A percentile compares a stretch with the other conserved stretches of the same genome.
Evolutionary conservation across 2,888 invertebrate species (phyloP).

Genomic region (Tortricodes alternella): DNA sequence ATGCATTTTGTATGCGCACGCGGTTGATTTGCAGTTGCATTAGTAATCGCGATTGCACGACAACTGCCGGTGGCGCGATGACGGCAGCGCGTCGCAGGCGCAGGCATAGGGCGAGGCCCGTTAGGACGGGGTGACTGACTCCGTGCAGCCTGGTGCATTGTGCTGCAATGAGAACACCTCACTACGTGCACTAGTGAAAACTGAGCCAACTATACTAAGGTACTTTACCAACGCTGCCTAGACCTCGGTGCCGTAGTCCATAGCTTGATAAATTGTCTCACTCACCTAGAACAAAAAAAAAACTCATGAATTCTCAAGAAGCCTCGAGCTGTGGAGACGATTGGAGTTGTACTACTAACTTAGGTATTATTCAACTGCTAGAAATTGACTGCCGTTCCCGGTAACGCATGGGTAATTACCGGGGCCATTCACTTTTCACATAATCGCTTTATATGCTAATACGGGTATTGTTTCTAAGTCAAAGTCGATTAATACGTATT

Average conservation of each 20-base stretch:
- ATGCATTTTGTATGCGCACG: slow-evolving; percentile 57
- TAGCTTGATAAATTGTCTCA: slow-evolving; percentile 28
- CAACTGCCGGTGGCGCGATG: slow-evolving; percentile 63
- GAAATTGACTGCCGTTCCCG: slow-evolving; percentile 30
- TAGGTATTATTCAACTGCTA: slow-evolving; percentile 2
- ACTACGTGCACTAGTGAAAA: slow-evolving; percentile 73
- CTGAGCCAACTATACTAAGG: slow-evolving; percentile 48
- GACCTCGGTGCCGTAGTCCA: slow-evolving; percentile 24
- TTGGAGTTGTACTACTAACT: neutral
- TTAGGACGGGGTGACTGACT: slow-evolving; percentile 81
- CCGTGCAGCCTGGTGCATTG: slow-evolving; percentile 81
- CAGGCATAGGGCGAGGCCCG: slow-evolving; percentile 79
- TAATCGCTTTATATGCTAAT: slow-evolving; percentile 66
- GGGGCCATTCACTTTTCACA: slow-evolving; percentile 53
- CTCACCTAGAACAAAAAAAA: slow-evolving; percentile 72
- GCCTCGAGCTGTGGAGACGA: neutral
- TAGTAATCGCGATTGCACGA: slow-evolving; percentile 69
- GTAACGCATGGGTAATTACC: slow-evolving; percentile 36
- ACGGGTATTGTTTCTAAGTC: slow-evolving; percentile 65
- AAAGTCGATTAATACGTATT: slow-evolving; percentile 64
- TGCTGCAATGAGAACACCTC: slow-evolving; percentile 79
- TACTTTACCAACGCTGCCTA: slow-evolving; percentile 56
- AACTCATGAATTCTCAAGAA: neutral
- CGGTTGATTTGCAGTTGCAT: slow-evolving; percentile 65
- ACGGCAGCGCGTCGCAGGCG: slow-evolving; percentile 56